Base-by-base conservation (phyloP, 1,140 invertebrate genomes). In the Drosophila ironensis region DNA sequence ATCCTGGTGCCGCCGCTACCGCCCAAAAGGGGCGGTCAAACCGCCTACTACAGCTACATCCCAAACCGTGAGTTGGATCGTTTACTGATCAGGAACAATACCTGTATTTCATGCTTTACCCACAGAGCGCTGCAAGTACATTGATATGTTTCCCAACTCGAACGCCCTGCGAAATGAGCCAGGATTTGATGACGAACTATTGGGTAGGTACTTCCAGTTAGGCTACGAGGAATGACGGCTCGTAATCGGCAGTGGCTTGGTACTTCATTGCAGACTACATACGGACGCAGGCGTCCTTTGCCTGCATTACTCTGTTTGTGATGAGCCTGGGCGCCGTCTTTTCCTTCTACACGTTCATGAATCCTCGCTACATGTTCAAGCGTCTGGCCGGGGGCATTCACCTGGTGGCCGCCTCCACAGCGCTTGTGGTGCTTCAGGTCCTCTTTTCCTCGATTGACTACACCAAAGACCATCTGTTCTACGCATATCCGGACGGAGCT, bases 281-380 rank as follows among this genome's bases (percentile, higher is more conserved):
- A 6, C 92, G 96, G 30, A 96, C 96, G 3, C 94, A 96, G 90
- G 94, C 95, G 14, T 96, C 95, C 0, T 97, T 97, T 90, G 95
- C 95, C 19, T 93, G 96, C 41, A 96, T 97, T 70, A 95, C 94
- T 63, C 88, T 96, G 19, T 92, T 95, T 45, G 91, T 97, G 6
- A 96, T 96, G 93, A 78, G 93, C 17, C 94, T 97, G 93, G 94
- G 95, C 0, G 94, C 95, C 37, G 92, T 93, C 1, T 97, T 97
- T 89, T 96, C 96, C 2, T 92, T 95, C 53, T 97, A 97, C 78
- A 96, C 96, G 3, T 96, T 97, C 88, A 92, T 92, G 57, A 95
- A 97, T 86, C 95, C 95, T 6, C 92, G 96, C 5, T 97, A 97
- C 86, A 97, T 96, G 93, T 97, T 97, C 91, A 97, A 97, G 89